Percentiles rank a stretch among this genome's conserved stretches.
Conservation (phyloP, 2,113 vertebrate species). For the Columba livia region DNA sequence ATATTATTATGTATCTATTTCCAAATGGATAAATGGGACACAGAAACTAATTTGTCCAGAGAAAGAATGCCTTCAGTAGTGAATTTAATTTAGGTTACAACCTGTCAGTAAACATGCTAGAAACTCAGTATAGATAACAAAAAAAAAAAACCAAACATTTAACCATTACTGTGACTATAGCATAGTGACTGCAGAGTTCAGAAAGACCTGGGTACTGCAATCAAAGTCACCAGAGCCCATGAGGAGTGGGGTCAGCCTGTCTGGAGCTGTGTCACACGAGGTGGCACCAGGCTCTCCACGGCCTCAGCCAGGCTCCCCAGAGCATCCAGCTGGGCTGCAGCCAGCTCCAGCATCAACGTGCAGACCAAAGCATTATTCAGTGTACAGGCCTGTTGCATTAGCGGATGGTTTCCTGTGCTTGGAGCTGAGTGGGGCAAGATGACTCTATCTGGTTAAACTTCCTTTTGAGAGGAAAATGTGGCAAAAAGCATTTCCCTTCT, state of each 20-base stretch:
- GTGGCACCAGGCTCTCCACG: background rate
- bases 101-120: background rate
- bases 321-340: background rate
- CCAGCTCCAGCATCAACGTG: background rate
- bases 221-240: background rate
- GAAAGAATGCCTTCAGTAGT: background rate
- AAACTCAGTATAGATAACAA: background rate
- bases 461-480: background rate
- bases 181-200: background rate
- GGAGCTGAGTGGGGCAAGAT: fast-evolving
- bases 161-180: background rate
- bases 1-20: background rate
- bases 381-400: fast-evolving
- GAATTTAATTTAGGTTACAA: background rate
- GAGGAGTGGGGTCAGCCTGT: background rate
- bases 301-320: background rate
- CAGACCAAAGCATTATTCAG: fast-evolving
- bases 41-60: background rate
- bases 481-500: background rate
- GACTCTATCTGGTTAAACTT: background rate
- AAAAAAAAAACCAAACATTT: background rate
- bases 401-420: background rate
- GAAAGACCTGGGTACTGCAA: background rate
- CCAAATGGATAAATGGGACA: background rate
- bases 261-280: fast-evolving